phyloP scores from a whole-genome alignment of 2,888 invertebrate genomes.

The Ophonus ardosiacus region DNA sequence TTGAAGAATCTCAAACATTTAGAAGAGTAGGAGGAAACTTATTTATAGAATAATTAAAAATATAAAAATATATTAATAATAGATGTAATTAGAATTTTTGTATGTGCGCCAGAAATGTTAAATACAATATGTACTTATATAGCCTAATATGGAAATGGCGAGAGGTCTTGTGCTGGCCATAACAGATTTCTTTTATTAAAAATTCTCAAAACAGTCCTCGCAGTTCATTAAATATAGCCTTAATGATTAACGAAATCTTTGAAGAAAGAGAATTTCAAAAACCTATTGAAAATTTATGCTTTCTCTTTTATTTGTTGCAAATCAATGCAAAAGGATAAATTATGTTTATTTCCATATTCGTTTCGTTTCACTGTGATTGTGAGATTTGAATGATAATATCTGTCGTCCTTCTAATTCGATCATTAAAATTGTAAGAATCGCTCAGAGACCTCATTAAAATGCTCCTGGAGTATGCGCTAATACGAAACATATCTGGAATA shows the following conservation, averaged over 20 bases:
- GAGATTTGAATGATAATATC: conserved; percentile 23
- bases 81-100: too few species aligned
- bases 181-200: too few species aligned
- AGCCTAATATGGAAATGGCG: too few species aligned
- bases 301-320: conserved; percentile 3
- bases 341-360: conserved; percentile 18
- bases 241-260: background rate
- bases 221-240: too few species aligned
- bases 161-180: too few species aligned
- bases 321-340: conserved; percentile 21
- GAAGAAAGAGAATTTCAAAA: background rate
- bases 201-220: too few species aligned
- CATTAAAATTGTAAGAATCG: conserved; percentile 43
- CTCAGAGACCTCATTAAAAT: conserved; percentile 32
- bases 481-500: conserved; percentile 63
- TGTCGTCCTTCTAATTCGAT: conserved; percentile 25
- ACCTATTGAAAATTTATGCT: background rate
- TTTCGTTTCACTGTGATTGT: background rate
- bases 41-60: too few species aligned
- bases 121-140: too few species aligned
- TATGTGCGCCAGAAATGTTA: too few species aligned
- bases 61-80: too few species aligned
- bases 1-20: too few species aligned
- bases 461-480: conserved; percentile 33
- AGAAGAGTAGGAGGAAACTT: too few species aligned